Percentiles rank a stretch among this genome's conserved stretches.
phyloP scores from a whole-genome alignment of 2,888 invertebrate species.

The Aphodius granarius region DNA sequence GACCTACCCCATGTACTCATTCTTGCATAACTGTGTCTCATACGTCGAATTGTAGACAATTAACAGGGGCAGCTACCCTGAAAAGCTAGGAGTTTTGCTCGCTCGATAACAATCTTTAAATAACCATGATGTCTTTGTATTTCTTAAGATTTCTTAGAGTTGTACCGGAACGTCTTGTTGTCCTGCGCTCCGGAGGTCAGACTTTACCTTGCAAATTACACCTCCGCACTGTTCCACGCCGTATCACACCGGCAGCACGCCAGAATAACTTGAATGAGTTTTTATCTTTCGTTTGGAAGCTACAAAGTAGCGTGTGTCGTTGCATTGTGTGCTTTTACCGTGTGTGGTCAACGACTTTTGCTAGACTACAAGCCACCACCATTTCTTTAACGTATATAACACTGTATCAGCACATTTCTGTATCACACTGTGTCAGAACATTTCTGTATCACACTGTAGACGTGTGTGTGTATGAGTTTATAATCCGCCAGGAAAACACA shows the following conservation, averaged over 20 bases:
- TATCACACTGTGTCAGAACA: background rate
- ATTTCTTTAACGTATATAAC: background rate
- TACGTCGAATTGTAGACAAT: too few species aligned
- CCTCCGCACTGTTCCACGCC: background rate
- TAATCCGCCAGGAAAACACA: background rate
- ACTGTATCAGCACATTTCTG: background rate
- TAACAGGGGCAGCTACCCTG: too few species aligned
- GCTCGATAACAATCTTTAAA: too few species aligned
- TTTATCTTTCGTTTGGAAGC: background rate
- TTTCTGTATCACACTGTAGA: background rate
- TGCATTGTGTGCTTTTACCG: background rate
- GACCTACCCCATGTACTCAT: too few species aligned
- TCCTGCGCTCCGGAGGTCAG: background rate
- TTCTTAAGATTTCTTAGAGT: background rate
- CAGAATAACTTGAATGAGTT: background rate
- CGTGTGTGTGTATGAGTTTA: background rate
- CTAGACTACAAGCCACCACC: too few species aligned
- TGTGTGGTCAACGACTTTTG: background rate
- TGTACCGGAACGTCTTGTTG: background rate
- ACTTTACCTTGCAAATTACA: background rate
- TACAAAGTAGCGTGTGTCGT: background rate
- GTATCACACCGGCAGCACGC: background rate
- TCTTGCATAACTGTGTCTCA: too few species aligned
- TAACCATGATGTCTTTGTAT: background rate
- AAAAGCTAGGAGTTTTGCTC: too few species aligned